Evolutionary conservation across 1,140 invertebrate genomes (phyloP), one percentile per base, ranked within the genome.

Genomic region (Meteorus sp.): DNA sequence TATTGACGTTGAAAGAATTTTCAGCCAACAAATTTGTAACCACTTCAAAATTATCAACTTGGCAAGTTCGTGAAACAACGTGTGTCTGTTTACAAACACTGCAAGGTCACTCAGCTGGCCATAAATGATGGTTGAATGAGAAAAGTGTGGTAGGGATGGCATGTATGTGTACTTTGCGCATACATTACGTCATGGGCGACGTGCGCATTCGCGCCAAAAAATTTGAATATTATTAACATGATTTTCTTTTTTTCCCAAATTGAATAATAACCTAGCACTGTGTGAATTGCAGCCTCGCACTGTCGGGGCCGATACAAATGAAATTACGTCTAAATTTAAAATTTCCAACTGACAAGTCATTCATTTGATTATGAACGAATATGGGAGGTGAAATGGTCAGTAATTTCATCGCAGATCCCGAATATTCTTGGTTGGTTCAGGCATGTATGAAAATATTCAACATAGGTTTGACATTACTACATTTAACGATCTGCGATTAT

Each of bases 21-120:
- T 20, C n/a, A 37, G 41, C 11, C 43, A n/a, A 29, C n/a, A n/a
- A 60, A 44, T 39, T 45, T 47, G 37, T 54, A 27, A 17, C 17
- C 6, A 47, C 27, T n/a, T 43, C 25, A 56, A 60, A 55, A 5
- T 20, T n/a, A 6, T 20, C 25, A 5, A 50, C 17, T 50, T n/a
- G 44, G 17, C 23, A 53, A 56, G n/a, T 57, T 31, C 29, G 41
- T 60, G 66, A 58, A 60, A 63, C 75, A 78, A 75, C 76, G 75
- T 77, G 75, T 76, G 71, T 76, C 73, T 77, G 76, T 78, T 78
- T 78, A 77, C 76, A 78, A 78, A 78, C 76, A 78, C 73, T 70
- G 70, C 76, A 78, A 78, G 76, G 75, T 77, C 76, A 78, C 67
- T 68, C 31, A 48, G 44, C 44, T 57, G 55, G n/a, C 44, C 8